Evolutionary conservation across 2,113 vertebrate species (phyloP).

Genomic region (Phalacrocorax carbo): DNA sequence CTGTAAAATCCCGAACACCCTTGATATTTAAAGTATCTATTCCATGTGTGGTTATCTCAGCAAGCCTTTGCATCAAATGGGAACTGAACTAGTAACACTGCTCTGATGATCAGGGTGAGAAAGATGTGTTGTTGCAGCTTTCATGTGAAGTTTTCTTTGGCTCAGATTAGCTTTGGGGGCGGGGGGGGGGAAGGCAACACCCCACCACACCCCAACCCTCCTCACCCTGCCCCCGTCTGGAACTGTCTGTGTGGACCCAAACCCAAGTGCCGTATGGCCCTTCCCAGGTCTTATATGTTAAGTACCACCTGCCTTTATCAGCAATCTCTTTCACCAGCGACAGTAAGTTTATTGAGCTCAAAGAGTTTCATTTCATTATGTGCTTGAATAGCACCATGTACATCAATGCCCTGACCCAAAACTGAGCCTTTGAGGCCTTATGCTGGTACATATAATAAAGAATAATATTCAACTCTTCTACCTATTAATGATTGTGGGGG

Average conservation of each 20-base stretch:
- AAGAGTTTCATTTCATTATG: neutral
- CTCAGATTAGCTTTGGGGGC: neutral
- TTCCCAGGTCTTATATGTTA: neutral
- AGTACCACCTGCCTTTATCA: neutral
- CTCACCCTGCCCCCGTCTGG: neutral
- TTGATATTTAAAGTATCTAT: neutral
- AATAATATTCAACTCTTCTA: neutral
- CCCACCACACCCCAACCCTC: too few species aligned
- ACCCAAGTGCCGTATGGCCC: fast-evolving
- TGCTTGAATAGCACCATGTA: neutral
- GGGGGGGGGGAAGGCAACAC: fast-evolving
- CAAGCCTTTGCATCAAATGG: neutral
- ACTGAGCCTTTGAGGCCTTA: neutral
- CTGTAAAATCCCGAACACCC: neutral
- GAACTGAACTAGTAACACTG: neutral
- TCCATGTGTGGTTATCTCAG: neutral
- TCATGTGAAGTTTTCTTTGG: neutral
- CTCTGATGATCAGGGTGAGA: neutral
- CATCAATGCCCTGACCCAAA: neutral
- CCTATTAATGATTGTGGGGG: neutral
- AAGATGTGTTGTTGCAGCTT: neutral
- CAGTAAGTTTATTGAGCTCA: neutral
- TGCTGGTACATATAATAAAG: neutral
- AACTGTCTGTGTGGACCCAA: neutral
- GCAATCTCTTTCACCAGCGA: neutral